These are phyloP conservation scores for Pangasius macronema DNA, from an alignment of 2,797 vertebrate genomes.

Conservation along the genomic window DNA sequence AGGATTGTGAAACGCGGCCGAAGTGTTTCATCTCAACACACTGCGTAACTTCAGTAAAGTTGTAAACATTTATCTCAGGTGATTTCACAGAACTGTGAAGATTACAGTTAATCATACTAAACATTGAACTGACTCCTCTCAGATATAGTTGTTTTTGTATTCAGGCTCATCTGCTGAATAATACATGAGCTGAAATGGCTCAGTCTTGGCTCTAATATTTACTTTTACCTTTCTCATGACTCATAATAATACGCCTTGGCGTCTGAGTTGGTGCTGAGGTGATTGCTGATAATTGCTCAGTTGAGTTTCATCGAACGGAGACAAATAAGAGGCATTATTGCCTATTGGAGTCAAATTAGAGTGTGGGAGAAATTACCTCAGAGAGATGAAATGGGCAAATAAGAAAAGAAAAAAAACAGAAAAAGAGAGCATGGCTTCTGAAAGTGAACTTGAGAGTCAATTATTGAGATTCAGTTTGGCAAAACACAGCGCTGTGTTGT, in stretches of 20 bases:
- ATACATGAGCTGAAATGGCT: slow-evolving; percentile 22
- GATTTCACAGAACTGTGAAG: too few species aligned
- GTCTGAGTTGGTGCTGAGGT: slow-evolving; percentile 38
- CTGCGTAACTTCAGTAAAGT: not conserved
- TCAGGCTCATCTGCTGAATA: slow-evolving; percentile 5
- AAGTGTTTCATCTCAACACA: not conserved
- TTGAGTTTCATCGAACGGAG: slow-evolving; percentile 44
- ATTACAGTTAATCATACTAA: too few species aligned
- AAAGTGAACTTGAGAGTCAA: not conserved
- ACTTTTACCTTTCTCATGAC: not conserved
- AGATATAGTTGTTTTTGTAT: not conserved
- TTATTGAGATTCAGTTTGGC: not conserved
- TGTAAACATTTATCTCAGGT: not conserved
- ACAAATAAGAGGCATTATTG: slow-evolving; percentile 50
- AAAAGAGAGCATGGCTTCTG: slow-evolving; percentile 23
- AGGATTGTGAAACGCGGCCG: not conserved
- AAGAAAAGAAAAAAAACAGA: slow-evolving; percentile 25
- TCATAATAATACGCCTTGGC: slow-evolving; percentile 34
- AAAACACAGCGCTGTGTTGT: not conserved
- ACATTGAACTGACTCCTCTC: not conserved
- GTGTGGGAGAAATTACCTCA: slow-evolving; percentile 45
- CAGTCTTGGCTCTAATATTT: slow-evolving; percentile 32
- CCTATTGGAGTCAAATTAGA: slow-evolving; percentile 53
- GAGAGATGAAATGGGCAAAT: slow-evolving; percentile 47
- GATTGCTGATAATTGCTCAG: slow-evolving; percentile 60